phyloP scores from a whole-genome alignment of 2,888 invertebrate genomes.

The Ophioninae sp. region DNA sequence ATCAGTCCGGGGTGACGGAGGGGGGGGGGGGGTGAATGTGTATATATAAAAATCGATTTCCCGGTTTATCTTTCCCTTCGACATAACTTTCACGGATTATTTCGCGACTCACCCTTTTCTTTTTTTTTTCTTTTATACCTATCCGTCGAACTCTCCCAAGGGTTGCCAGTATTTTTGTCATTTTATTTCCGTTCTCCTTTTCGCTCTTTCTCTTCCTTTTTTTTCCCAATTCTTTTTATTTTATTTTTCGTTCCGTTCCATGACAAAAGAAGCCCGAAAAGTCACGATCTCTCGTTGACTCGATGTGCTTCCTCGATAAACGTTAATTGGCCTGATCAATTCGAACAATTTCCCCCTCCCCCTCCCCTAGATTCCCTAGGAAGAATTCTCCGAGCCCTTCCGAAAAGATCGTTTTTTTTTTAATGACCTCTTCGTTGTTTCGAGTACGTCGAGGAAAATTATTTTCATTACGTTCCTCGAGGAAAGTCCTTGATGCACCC shows the following conservation, averaged over 20 bases:
- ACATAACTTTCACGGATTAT: constrained; percentile 23
- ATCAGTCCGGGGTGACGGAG: no score
- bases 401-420: constrained; percentile 23
- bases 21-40: no score
- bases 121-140: neutral
- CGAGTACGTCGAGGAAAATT: neutral
- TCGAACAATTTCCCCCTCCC: constrained; percentile 23
- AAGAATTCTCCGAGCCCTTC: neutral
- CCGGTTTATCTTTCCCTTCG: constrained; percentile 24
- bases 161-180: constrained; percentile 9
- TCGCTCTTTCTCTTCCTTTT: neutral
- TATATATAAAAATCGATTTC: constrained; percentile 46
- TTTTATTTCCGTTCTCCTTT: constrained; percentile 9
- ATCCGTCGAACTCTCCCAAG: neutral
- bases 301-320: constrained; percentile 35
- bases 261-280: constrained; percentile 26
- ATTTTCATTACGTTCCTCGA: neutral
- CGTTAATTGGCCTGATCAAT: constrained; percentile 54
- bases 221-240: neutral
- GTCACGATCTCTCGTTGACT: constrained; percentile 6
- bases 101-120: neutral
- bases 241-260: neutral
- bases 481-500: neutral
- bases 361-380: neutral
- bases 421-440: neutral